Evolutionary conservation across 2,797 vertebrate species (phyloP), one percentile per base, ranked within the genome.

Genomic region (Lindbergichthys nudifrons): DNA sequence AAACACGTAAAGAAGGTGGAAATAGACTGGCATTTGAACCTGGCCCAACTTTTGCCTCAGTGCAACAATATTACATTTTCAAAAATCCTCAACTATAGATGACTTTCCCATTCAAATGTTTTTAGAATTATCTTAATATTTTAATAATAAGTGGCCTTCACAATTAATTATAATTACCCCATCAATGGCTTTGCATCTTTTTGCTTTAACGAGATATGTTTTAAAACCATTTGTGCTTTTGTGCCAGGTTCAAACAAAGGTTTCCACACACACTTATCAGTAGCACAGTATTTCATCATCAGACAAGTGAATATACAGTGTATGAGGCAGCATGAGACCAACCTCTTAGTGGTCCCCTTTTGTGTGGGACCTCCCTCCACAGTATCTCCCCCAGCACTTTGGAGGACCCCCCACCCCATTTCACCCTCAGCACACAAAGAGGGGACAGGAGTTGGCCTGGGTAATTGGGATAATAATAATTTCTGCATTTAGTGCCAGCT

Each of bases 401-500:
- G 76, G 58, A 69, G 56, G 70, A 79, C 48, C 42, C 45, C 46
- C 42, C 43, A 62, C 77, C 60, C 69, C 47, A 36, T 36, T 63
- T 70, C 57, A 52, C 73, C 65, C 77, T 83, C 32, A 59, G 54
- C 78, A 80, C 77, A 86, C 89, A 92, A 87, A 87, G 79, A 86
- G 62, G 81, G 76, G 78, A 87, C 75, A 45, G 79, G 80, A 88
- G 32, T 90, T 86, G 88, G 86, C 84, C 84, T 71, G 84, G 82
- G 85, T 94, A 94, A 94, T 93, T 93, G 92, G 93, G 91, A 90
- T 92, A 89, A 93, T 94, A 91, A 94, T 95, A 93, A 94, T 92
- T 85, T 90, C 87, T 87, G 89, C 86, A 78, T 92, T 92, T 93
- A 92, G 87, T 92, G 93, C 90, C 93, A 95, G 94, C 93, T 94